Conservation (phyloP, 2,113 vertebrate species). For the Dicentrarchus labrax region DNA sequence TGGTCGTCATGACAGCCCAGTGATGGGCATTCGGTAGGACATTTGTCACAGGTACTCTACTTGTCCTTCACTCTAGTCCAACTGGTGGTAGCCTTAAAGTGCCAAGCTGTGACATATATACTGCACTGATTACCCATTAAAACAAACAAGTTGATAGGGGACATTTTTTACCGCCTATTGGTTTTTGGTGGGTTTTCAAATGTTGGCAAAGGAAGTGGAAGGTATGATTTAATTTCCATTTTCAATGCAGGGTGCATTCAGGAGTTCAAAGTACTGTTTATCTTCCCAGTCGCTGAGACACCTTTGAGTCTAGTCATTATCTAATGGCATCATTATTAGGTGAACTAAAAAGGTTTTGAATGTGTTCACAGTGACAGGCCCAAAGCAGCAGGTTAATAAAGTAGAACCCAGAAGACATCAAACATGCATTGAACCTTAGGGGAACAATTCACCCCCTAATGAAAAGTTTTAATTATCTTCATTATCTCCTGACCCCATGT, state of each 20-base stretch:
- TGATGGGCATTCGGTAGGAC: constrained; percentile 50
- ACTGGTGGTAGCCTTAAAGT: neutral
- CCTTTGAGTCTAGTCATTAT: constrained; percentile 46
- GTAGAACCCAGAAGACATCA: constrained; percentile 48
- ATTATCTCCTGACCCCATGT: constrained; percentile 61
- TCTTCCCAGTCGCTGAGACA: neutral
- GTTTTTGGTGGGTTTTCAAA: neutral
- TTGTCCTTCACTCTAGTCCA: constrained; percentile 38
- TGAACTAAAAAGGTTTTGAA: constrained; percentile 35
- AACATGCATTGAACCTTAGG: constrained; percentile 56
- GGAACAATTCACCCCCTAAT: constrained; percentile 49
- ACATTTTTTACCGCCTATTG: neutral
- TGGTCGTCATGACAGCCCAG: constrained; percentile 46
- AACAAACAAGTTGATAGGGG: neutral
- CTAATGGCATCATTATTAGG: constrained; percentile 32
- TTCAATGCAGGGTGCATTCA: neutral
- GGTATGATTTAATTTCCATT: neutral
- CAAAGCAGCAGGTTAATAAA: constrained; percentile 72
- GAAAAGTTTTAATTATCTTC: constrained; percentile 69
- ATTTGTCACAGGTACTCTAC: constrained; percentile 53
- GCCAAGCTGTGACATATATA: neutral
- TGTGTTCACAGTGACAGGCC: constrained; percentile 30
- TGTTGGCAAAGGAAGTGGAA: neutral
- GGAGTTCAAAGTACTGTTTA: constrained; percentile 9
- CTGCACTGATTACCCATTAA: neutral